phyloP scores from a whole-genome alignment of 2,113 vertebrate species.

The human (Homo sapiens) region DNA sequence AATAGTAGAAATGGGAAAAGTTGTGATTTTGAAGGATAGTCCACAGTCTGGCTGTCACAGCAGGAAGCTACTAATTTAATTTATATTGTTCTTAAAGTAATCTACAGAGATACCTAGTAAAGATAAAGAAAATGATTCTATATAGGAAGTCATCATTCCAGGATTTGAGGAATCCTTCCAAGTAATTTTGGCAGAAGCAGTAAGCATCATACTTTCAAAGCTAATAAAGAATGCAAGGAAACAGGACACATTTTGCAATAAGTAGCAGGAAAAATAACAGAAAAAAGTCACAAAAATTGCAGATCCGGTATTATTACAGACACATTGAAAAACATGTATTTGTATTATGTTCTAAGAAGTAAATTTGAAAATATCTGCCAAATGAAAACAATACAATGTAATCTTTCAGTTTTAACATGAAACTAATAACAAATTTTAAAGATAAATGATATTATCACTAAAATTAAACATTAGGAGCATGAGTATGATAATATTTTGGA shows the following conservation, averaged over 20 bases:
- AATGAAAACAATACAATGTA: not conserved
- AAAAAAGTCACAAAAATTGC: not conserved
- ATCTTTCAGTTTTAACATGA: not conserved
- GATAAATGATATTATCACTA: not conserved
- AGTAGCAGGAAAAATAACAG: not conserved
- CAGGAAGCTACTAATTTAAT: not conserved
- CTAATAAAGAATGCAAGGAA: not conserved
- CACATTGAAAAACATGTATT: not conserved
- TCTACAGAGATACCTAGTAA: not conserved
- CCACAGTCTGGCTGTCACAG: not conserved
- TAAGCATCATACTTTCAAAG: not conserved
- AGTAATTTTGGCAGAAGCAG: not conserved
- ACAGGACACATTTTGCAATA: not conserved
- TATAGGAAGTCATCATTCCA: not conserved
- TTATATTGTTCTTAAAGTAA: not conserved
- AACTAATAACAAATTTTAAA: not conserved
- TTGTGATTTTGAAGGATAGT: not conserved
- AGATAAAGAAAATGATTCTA: not conserved
- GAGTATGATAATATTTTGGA: no score
- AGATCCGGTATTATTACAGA: not conserved
- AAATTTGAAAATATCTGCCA: not conserved
- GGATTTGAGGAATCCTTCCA: not conserved
- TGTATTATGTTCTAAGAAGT: not conserved
- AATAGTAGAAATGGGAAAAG: not conserved
- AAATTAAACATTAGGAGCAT: not conserved